phyloP scores from a whole-genome alignment of 2,888 invertebrate genomes.

The Gandaritis pyraliata region DNA sequence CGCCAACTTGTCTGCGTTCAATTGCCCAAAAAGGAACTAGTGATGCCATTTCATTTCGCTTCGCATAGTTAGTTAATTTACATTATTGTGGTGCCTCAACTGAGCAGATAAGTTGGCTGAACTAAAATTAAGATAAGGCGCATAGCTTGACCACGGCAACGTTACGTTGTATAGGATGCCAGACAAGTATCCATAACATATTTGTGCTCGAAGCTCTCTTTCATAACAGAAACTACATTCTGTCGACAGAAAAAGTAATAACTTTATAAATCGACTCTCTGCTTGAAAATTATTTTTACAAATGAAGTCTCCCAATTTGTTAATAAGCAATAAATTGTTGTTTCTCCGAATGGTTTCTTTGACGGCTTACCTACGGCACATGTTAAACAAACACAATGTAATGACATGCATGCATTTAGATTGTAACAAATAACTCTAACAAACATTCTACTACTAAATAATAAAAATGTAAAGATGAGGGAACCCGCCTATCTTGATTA shows the following conservation, averaged over 20 bases:
- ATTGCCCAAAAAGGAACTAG: not conserved
- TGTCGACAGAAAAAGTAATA: no score
- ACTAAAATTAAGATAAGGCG: conserved; percentile 5
- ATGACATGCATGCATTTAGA: conserved; percentile 34
- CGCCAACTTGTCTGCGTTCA: conserved; percentile 1
- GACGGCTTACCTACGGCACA: conserved; percentile 20
- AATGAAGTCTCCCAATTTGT: conserved; percentile 7
- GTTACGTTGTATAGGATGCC: conserved; percentile 6
- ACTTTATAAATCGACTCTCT: conserved; percentile 23
- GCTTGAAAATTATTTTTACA: conserved; percentile 2
- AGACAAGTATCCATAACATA: not conserved
- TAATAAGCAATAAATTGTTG: conserved; percentile 7
- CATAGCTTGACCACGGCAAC: conserved; percentile 24
- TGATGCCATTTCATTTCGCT: not conserved
- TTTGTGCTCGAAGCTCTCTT: no score
- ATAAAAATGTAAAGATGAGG: conserved; percentile 27
- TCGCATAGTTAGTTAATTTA: not conserved
- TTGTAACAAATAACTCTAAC: conserved; percentile 24
- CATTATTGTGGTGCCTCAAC: not conserved
- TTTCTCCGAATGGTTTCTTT: conserved; percentile 11
- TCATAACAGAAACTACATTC: no score
- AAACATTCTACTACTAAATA: conserved; percentile 38
- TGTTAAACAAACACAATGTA: conserved; percentile 26
- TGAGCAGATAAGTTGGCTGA: not conserved
- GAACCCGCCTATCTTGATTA: conserved; percentile 10